A percentile compares a stretch with the other conserved stretches of the same genome.
Evolutionary conservation across 2,797 vertebrate genomes (phyloP).

Genomic region (Oceanodroma leucorhoa): DNA sequence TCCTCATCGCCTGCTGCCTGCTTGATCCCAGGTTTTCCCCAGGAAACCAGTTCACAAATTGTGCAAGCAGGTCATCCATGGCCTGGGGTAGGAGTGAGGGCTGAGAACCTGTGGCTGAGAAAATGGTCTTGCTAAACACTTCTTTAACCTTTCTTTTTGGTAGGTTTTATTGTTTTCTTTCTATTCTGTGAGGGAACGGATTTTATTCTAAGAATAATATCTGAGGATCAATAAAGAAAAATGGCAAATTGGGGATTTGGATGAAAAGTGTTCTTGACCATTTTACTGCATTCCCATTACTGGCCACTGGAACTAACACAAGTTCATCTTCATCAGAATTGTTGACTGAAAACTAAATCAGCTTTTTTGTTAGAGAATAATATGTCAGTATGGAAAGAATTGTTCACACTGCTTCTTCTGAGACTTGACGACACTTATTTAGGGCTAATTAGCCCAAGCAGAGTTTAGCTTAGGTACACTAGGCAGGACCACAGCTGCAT

Average conservation of each 20-base stretch:
- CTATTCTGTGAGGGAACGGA: neutral
- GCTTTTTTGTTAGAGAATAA: neutral
- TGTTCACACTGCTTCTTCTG: neutral
- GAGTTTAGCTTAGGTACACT: neutral
- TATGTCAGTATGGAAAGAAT: neutral
- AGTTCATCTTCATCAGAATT: neutral
- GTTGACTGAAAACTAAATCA: neutral
- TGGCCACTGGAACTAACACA: neutral
- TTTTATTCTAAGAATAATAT: neutral
- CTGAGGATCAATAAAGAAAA: neutral
- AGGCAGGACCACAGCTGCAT: neutral
- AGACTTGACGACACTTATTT: neutral
- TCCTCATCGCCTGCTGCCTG: neutral
- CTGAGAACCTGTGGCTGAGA: neutral
- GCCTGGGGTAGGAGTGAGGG: neutral
- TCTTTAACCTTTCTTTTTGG: neutral
- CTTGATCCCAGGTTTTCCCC: neutral
- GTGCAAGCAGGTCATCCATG: fast-evolving
- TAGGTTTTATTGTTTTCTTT: neutral
- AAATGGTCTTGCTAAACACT: neutral
- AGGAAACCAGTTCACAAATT: neutral
- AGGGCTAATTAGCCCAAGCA: neutral
- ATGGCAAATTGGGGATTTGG: neutral
- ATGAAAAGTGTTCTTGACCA: neutral
- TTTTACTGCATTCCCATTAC: neutral